Evolutionary conservation across 2,113 vertebrate species (phyloP), one percentile per base, ranked within the genome.

Genomic region (Alethe castanea): DNA sequence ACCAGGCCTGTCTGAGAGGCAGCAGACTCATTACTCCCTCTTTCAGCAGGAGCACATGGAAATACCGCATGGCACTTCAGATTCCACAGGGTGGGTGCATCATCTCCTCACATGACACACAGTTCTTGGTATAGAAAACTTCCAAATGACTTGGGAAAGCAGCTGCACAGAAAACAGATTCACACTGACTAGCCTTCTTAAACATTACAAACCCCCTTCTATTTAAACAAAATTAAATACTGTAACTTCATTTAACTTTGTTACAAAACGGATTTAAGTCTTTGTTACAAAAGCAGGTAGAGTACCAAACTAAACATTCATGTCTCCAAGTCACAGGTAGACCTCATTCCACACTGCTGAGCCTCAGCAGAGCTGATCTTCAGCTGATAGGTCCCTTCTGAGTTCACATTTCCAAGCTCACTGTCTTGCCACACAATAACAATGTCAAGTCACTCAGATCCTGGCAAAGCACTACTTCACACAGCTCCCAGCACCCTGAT

Each of bases 161-260:
- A n/a, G 42, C 10, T 12, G 66, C 50, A 64, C n/a, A 70, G 48
- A 35, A 89, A 87, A 60, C 42, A 92, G 85, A 35, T 73, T 25
- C 64, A 69, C 26, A 45, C 16, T 61, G 40, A 48, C 78, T 59
- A 86, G 45, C 29, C 17, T 19, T 80, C 92, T 72, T 69, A 57
- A 57, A 24, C 36, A 72, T 29, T 14, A 77, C 10, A n/a, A 33
- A 3, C 1, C 1, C 12, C 12, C 9, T 26, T 56, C 36, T 4
- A 54, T 48, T 53, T 28, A 65, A 83, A 82, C 25, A 70, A 86
- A 92, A 81, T 25, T 47, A 50, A 65, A 86, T 61, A n/a, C 5
- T 14, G 0, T 19, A 53, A 29, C 16, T 35, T 70, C 8, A 2
- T 53, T 82, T 72, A 33, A 53, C 15, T 67, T 0, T 0, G 14